phyloP scores from a whole-genome alignment of 2,888 invertebrate species.

The Xiphydria camelus region DNA sequence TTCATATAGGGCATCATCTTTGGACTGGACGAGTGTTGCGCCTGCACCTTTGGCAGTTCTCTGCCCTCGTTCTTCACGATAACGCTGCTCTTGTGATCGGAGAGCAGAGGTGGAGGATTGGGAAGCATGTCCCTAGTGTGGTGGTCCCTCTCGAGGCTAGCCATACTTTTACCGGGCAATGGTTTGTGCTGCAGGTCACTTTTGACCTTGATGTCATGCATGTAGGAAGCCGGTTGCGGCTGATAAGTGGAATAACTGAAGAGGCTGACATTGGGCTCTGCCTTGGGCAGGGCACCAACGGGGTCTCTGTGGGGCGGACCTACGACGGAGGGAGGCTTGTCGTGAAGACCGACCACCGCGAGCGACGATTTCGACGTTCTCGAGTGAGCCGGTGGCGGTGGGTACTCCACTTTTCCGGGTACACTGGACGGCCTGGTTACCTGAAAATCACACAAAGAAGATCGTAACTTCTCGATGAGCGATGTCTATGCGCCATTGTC shows the following conservation, averaged over 20 bases:
- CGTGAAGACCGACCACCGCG: conserved; percentile 50
- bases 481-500: no score
- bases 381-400: conserved; percentile 60
- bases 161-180: conserved; percentile 51
- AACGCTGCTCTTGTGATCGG: conserved; percentile 75
- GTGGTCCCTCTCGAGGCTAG: conserved; percentile 54
- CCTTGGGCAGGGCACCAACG: conserved; percentile 60
- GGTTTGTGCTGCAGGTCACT: conserved; percentile 57
- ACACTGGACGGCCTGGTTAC: conserved; percentile 52
- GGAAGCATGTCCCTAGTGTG: conserved; percentile 59
- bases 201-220: conserved; percentile 67
- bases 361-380: conserved; percentile 52
- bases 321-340: conserved; percentile 33
- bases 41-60: conserved; percentile 60
- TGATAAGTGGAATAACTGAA: conserved; percentile 69
- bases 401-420: conserved; percentile 53
- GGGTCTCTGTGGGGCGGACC: conserved; percentile 28
- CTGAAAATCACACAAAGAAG: conserved; percentile 29
- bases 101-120: conserved; percentile 70
- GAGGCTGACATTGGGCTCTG: conserved; percentile 70
- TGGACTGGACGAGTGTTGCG: conserved; percentile 52
- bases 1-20: conserved; percentile 54
- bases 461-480: neutral
- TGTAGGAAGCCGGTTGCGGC: conserved; percentile 53
- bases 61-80: conserved; percentile 79